Base-by-base conservation (phyloP, 2,113 vertebrate species). In the Actenoides lindsayi region DNA sequence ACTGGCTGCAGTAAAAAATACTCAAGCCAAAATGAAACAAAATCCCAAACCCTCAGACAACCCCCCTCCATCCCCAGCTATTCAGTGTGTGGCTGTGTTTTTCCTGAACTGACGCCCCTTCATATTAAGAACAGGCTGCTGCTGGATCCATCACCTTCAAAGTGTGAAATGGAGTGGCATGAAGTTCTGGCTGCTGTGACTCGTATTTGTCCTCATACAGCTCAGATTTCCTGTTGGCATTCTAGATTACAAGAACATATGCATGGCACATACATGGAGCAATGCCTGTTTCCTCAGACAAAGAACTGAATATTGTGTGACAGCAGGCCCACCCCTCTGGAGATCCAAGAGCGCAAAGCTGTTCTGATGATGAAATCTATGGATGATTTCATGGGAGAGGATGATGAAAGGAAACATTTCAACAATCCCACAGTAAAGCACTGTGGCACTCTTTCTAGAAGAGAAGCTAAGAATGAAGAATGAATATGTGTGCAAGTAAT, bases 161-260 rank as follows among this genome's bases (percentile, higher is more conserved):
- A 83, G 80, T 84, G 69, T 87, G 80, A 94, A 92, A 93, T 53
- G 41, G 76, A 94, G 74, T 68, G 71, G 64, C 85, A 88, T 86
- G 74, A 83, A 90, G 37, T 81, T 87, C 93, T 96, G 92, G 51
- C 76, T 95, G 64, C 69, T 92, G 53, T 94, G 95, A 96, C 73
- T 97, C 90, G 92, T 88, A 44, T 96, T 93, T 98, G 95, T 95
- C 95, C 96, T 95, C 85, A 46, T 73, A 62, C 41, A 93, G 91
- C 93, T 95, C 44, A 57, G 67, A 83, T 50, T 97, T 96, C 97
- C 97, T 98, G 96, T 94, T 98, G 98, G 96, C 97, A 97, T 92
- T 97, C 95, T 95, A 96, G 94, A 92, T 64, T 6, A 65, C 75
- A 91, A 94, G 93, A 97, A 93, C 97, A 97, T 90, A 80, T 5